A percentile compares a stretch with the other conserved stretches of the same genome.
Conservation (phyloP, 92 coral and sea anemone genomes). For the Phenganax subtilis region DNA sequence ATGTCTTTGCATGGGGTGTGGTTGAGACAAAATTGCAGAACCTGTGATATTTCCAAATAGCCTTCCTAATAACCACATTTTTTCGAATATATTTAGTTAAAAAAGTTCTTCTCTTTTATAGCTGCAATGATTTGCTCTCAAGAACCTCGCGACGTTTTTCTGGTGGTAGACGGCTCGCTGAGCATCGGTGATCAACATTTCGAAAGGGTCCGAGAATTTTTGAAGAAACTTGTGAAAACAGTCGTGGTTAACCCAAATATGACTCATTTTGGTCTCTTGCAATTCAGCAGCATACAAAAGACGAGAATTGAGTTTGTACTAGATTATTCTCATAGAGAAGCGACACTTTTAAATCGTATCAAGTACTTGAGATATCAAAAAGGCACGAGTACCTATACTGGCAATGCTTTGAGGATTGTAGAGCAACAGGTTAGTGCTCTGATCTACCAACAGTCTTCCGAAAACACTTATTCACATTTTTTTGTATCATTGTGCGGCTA, state of each 20-base stretch:
- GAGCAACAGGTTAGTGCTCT: conserved; percentile 8
- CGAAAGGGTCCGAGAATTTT: conserved; percentile 16
- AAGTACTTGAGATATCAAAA: conserved; percentile 11
- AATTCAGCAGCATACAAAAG: conserved; percentile 16
- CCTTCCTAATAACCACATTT: not conserved
- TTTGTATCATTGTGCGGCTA: not conserved
- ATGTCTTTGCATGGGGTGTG: too few relatives aligned
- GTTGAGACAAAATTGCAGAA: too few relatives aligned
- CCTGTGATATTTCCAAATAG: too few relatives aligned
- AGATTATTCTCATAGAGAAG: conserved; percentile 36
- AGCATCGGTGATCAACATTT: conserved; percentile 16
- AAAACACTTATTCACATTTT: not conserved
- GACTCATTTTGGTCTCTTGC: conserved; percentile 40
- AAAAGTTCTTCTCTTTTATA: not conserved
- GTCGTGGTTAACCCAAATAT: conserved; percentile 34
- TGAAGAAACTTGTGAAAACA: conserved; percentile 16
- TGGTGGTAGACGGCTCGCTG: conserved; percentile 31
- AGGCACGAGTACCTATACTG: conserved; percentile 11
- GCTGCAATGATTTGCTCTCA: conserved; percentile 30
- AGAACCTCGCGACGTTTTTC: conserved; percentile 36
- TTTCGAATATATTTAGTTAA: not conserved
- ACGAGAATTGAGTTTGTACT: conserved; percentile 30
- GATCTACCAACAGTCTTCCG: not conserved
- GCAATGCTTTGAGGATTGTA: conserved; percentile 31
- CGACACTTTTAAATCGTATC: conserved; percentile 27